phyloP scores from a whole-genome alignment of 2,888 invertebrate genomes.

The Sericinus montela region DNA sequence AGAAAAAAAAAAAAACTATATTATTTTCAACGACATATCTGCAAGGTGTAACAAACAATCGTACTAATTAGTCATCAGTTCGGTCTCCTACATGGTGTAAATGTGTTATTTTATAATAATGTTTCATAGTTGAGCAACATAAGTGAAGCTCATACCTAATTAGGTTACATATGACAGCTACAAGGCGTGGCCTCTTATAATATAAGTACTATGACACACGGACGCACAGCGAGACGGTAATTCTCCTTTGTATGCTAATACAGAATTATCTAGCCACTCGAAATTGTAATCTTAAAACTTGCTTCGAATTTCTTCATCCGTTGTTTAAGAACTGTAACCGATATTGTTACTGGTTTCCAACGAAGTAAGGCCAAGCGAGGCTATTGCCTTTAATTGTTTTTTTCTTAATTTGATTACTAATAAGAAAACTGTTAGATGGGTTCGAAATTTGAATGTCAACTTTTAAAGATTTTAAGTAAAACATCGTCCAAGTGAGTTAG shows the following conservation, averaged over 20 bases:
- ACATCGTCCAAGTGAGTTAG: no score
- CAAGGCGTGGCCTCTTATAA: constrained; percentile 71
- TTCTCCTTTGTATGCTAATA: constrained; percentile 78
- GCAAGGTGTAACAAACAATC: not conserved
- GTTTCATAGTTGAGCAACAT: constrained; percentile 42
- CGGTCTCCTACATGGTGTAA: constrained; percentile 5
- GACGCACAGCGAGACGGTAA: constrained; percentile 67
- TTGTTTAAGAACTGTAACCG: constrained; percentile 49
- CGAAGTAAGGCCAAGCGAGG: no score
- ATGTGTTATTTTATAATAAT: constrained; percentile 22
- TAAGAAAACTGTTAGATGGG: no score
- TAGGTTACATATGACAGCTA: constrained; percentile 74
- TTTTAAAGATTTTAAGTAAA: no score
- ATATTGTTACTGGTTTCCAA: not conserved
- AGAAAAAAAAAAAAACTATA: no score
- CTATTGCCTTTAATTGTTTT: not conserved
- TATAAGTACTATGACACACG: constrained; percentile 64
- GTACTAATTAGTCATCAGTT: constrained; percentile 16
- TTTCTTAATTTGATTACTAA: no score
- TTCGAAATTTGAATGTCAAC: no score
- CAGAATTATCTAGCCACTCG: constrained; percentile 76
- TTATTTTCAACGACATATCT: not conserved
- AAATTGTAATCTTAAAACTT: constrained; percentile 76
- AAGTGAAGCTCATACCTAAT: constrained; percentile 57
- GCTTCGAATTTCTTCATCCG: constrained; percentile 76